phyloP scores from a whole-genome alignment of 35 echinoderm and acorn worm genomes.

The Ophiothrix spiculata region DNA sequence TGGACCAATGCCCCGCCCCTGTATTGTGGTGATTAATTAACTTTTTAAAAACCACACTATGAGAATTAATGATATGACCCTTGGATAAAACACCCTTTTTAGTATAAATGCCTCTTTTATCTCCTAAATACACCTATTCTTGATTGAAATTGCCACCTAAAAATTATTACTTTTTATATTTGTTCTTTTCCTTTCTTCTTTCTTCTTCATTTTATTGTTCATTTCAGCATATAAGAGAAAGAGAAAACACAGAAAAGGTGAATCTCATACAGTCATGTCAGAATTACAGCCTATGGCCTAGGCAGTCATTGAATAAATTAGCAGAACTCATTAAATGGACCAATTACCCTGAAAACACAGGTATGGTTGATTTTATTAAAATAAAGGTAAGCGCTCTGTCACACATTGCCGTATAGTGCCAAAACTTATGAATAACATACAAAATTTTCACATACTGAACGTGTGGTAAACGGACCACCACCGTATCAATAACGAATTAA shows the following conservation, averaged over 20 bases:
- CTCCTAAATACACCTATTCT: not conserved
- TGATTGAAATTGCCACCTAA: not conserved
- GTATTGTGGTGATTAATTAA: no score
- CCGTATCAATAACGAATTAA: no score
- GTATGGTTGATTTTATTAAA: no score
- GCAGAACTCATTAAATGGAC: conserved; percentile 89
- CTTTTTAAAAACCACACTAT: no score
- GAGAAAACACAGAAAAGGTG: conserved; percentile 76
- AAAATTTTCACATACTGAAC: no score
- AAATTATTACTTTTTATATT: not conserved
- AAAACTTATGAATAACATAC: no score
- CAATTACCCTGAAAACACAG: conserved; percentile 87
- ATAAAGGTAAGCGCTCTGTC: not conserved
- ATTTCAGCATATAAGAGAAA: conserved; percentile 74
- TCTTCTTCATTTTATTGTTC: conserved; percentile 13
- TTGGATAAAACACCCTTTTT: no score
- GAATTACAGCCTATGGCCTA: conserved; percentile 87
- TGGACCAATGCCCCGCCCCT: no score
- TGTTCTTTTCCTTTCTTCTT: not conserved
- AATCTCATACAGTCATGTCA: conserved; percentile 83
- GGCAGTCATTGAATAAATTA: conserved; percentile 85
- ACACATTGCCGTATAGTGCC: no score
- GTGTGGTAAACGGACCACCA: no score
- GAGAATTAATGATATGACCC: no score
- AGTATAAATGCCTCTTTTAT: no score